Base-by-base conservation (phyloP, 92 coral and sea anemone genomes). In the Phymanthus crucifer region DNA sequence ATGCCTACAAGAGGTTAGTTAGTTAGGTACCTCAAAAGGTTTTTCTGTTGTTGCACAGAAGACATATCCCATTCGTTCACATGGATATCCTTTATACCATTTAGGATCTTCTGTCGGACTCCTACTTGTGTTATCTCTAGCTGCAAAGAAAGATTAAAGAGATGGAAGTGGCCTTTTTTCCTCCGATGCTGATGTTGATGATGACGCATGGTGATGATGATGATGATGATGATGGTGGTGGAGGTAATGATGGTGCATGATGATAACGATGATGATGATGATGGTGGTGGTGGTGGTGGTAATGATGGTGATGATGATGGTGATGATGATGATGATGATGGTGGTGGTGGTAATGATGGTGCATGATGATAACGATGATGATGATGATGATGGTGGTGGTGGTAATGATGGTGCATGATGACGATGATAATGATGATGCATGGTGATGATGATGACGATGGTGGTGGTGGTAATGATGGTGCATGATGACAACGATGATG, bases 61-160 rank as follows among this genome's bases (percentile, higher is more conserved):
- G 96, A 32, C 43, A 79, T 84, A 54, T 91, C 96, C 98, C 99
- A 93, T 31, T 96, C 95, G 40, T 96, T 96, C 38, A 88, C 91
- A 83, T 96, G 99, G 35, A 96, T 88, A 46, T 96, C 99, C 29
- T 89, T 83, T 43, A 92, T 82, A 45, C 94, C 94, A 80, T 89
- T 92, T 9, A 96, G 81, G 64, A 96, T 87, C 85, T 87, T 96
- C 43, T 94, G 94, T 6, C 98, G 90, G n/a, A 93, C 94, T 36
- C 99, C 99, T 4, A 96, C 89, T 58, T 96, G 99, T 17, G 95
- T 89, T 33, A 96, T 80, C 19, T 97, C 99, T 66, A 96, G 85
- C 99, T 96, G 78, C 6, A 48, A 52, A 33, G 34, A 67, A 40
- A 32, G 23, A 68, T 75, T 23, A 36, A 32, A 10, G 78, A 68